phyloP scores from a whole-genome alignment of 2,113 vertebrate species.

The Otus sunia region DNA sequence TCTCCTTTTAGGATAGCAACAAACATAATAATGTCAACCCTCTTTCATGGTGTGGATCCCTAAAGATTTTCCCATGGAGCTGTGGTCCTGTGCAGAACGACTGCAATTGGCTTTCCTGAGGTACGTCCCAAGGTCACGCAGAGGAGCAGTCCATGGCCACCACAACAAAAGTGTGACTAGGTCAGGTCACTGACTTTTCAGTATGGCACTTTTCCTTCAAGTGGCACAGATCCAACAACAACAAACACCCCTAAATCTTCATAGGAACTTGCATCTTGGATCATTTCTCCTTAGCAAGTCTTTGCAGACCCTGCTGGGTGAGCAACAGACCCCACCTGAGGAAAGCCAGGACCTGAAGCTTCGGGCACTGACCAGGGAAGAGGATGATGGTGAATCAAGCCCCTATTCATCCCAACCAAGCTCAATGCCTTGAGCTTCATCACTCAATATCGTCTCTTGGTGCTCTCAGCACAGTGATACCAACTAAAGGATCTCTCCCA shows the following conservation, averaged over 20 bases:
- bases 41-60: background rate
- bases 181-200: background rate
- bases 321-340: background rate
- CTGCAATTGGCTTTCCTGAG: background rate
- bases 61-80: background rate
- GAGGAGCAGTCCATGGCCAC: background rate
- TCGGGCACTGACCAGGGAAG: background rate
- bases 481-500: background rate
- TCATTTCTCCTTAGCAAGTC: background rate
- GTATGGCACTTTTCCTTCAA: background rate
- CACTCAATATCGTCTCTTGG: background rate
- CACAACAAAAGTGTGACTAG: background rate
- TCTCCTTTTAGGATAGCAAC: background rate
- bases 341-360: background rate
- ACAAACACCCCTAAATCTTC: background rate
- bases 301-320: background rate
- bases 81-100: background rate
- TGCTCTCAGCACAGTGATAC: background rate
- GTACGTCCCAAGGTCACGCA: background rate
- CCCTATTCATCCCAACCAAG: background rate
- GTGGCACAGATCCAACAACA: background rate
- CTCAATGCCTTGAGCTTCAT: background rate
- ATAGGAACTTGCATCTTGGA: background rate
- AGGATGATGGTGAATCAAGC: accelerated
- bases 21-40: background rate